phyloP scores from a whole-genome alignment of 1,140 invertebrate genomes.

The Sminthurides bifidus region DNA sequence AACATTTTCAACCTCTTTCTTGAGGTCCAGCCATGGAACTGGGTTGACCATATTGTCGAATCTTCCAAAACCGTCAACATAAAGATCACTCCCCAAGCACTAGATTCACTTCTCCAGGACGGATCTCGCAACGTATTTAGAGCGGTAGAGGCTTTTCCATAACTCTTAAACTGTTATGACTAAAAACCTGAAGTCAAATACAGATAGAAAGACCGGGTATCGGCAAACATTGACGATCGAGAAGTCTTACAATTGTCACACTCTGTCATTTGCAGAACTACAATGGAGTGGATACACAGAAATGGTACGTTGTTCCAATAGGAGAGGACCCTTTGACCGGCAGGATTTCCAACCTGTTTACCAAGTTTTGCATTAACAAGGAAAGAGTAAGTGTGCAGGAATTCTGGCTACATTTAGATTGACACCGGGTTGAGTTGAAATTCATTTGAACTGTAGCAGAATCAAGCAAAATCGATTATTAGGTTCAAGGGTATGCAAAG shows the following conservation, averaged over 20 bases:
- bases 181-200: too few species aligned
- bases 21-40: constrained; percentile 13
- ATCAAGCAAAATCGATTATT: too few species aligned
- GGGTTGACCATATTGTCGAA: constrained; percentile 16
- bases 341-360: background rate
- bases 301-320: constrained; percentile 10
- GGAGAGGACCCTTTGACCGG: background rate
- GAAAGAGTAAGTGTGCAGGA: too few species aligned
- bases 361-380: background rate
- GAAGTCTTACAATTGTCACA: too few species aligned
- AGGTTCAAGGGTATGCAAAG: too few species aligned
- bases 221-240: too few species aligned
- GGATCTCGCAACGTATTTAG: background rate
- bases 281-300: background rate
- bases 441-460: too few species aligned
- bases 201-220: too few species aligned
- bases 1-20: constrained; percentile 9
- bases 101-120: background rate
- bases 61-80: constrained; percentile 5
- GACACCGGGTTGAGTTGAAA: too few species aligned
- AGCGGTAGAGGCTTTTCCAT: background rate
- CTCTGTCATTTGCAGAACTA: background rate
- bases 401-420: too few species aligned
- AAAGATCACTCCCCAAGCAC: constrained; percentile 4
- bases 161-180: background rate